Base-by-base conservation (phyloP, 2,797 vertebrate genomes). In the Lemur catta region DNA sequence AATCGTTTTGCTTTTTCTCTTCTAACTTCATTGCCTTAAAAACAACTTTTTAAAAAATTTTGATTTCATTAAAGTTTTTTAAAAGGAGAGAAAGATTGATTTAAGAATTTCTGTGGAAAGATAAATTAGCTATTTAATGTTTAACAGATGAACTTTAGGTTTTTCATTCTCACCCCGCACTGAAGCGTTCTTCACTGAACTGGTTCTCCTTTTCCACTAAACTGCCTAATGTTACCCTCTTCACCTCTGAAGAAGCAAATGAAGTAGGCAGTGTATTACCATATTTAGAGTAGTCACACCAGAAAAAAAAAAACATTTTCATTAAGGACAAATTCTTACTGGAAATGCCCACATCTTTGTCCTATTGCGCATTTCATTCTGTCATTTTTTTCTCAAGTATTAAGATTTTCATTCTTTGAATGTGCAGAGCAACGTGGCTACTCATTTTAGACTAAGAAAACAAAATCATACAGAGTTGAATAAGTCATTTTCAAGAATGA, bases 401-500 rank as follows among this genome's bases (percentile, higher is more conserved):
- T 85, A 85, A 61, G 30, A 76, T 20, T 86, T 67, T 67, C 52
- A 82, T 90, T 91, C 33, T 90, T 82, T 72, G 50, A 89, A 57
- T 75, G 6, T 76, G 33, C 22, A 75, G 72, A 75, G 1, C 35
- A 72, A 88, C 52, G 33, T 8, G 67, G 50, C 57, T 84, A 80
- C 87, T 80, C 43, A 88, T 52, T 94, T 93, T 80, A 90, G 41
- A 61, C 11, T 46, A 74, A 84, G 59, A 76, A 95, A 96, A 95
- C 41, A 95, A 93, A 93, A 84, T 75, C 90, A 81, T 55, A 61
- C 35, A 33, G 65, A 91, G 41, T 52, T 57, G 67, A 84, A 93
- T 95, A 89, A 95, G 57, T 95, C 50, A 91, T 79, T 92, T 94
- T 93, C 67, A 80, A 95, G 89, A 93, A 74, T 94, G 84, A 93